Conservation (phyloP, 2,888 invertebrate genomes). For the Calameuta idolon region DNA sequence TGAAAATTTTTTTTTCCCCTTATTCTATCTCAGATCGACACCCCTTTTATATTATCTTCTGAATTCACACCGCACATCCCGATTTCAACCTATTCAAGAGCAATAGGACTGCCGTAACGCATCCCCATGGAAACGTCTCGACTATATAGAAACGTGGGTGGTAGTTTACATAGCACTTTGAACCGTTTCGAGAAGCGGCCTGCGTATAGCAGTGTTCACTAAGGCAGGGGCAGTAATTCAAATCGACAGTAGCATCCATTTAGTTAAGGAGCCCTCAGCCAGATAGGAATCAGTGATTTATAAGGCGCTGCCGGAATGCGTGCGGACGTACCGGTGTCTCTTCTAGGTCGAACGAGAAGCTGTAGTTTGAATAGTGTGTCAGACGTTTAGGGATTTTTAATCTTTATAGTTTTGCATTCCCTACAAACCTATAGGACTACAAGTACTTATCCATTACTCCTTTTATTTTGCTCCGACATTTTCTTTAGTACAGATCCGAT, state of each 20-base stretch:
- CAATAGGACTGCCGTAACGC: neutral
- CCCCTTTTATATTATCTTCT: neutral
- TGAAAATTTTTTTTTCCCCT: neutral
- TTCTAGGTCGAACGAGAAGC: slow-evolving; percentile 16
- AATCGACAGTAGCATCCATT: slow-evolving; percentile 56
- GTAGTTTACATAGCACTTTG: slow-evolving; percentile 49
- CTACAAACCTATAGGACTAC: neutral
- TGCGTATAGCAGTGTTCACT: slow-evolving; percentile 11
- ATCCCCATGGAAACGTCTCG: neutral
- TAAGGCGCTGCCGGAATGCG: slow-evolving; percentile 54
- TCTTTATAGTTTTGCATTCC: neutral
- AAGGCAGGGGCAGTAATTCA: slow-evolving; percentile 49
- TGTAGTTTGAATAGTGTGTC: neutral
- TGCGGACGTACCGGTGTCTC: slow-evolving; percentile 48
- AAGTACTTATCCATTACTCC: neutral
- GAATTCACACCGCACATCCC: neutral
- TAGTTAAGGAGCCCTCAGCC: slow-evolving; percentile 45
- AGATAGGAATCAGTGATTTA: slow-evolving; percentile 54
- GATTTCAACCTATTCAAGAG: neutral
- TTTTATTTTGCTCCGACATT: neutral
- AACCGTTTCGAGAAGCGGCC: slow-evolving; percentile 33
- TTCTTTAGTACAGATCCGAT: neutral
- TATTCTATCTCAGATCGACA: neutral
- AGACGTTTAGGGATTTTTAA: neutral
- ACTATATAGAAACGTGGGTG: slow-evolving; percentile 41